Base-by-base conservation (phyloP, 2,888 invertebrate species). In the Lepeophtheirus nordmannii region DNA sequence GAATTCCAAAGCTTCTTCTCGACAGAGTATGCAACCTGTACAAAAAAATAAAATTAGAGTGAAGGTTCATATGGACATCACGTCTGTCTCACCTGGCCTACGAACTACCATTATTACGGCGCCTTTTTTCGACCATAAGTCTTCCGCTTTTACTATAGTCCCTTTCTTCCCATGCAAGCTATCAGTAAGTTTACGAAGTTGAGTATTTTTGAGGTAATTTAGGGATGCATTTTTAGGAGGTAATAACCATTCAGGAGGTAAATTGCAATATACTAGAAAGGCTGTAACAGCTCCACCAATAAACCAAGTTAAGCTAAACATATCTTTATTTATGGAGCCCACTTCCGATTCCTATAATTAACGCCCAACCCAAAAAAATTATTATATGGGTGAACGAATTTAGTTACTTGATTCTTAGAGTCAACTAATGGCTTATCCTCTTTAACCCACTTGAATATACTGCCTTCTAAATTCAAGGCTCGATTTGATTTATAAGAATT, bases 1-100 rank as follows among this genome's bases (percentile, higher is more conserved):
- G 67, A 76, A 73, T 69, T 71, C 72, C 61, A 69, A 60, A 60
- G 76, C 76, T 70, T 76, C 76, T 75, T 76, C 60, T 30, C 60
- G 60, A 38, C 60, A 60, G 11, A 60, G 38, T 2, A 38, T 38
- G 30, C 60, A 60, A 37, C 60, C 53, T 46, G 17, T 30, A 5
- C 30, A 30, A 30, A 30, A 7, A 30, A 30, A 30, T 30, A 30
- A 5, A 30, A 30, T 7, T 30, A 30, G 30, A 30, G 7, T 30
- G 3, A 30, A 30, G 30, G 30, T 17, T 53, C 8, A 53, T 53
- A 5, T 20, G 1, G 53, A n/a, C 53, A 53, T 20, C 7, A 20
- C 53, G 7, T 53, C 8, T 53, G 8, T 53, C 20, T 53, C 30
- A 46, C 69, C 69, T 40, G 69, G 69, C 23, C 69, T 37, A 23